Conservation (phyloP, 2,797 vertebrate species). For the Orestias chungarensis region DNA sequence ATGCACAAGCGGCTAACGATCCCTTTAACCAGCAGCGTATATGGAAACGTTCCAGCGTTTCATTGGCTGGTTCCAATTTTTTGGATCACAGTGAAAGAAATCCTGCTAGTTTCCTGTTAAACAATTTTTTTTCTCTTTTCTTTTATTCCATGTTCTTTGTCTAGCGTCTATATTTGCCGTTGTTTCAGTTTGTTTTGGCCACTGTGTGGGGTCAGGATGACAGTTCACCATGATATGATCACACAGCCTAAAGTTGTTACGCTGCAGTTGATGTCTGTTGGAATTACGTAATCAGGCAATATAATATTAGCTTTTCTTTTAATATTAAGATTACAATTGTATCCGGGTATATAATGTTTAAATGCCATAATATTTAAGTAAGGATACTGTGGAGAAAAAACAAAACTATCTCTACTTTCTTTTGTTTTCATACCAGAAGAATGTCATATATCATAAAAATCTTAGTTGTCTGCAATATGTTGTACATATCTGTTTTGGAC, state of each 20-base stretch:
- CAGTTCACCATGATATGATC: slow-evolving; percentile 19
- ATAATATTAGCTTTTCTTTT: not conserved
- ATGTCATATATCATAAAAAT: not conserved
- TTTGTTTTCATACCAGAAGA: not conserved
- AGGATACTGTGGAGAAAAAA: not conserved
- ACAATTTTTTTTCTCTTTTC: not conserved
- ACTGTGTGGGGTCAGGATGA: not conserved
- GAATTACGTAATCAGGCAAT: not conserved
- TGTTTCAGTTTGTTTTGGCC: slow-evolving; percentile 13
- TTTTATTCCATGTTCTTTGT: not conserved
- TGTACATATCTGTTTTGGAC: not conserved
- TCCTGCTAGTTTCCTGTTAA: not conserved
- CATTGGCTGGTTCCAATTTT: not conserved
- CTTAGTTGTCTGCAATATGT: too few relatives aligned
- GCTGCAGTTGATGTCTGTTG: not conserved
- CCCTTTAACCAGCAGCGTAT: not conserved
- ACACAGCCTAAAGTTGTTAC: not conserved
- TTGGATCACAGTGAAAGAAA: not conserved
- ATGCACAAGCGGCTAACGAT: slow-evolving; percentile 10
- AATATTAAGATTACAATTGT: not conserved
- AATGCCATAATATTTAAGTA: not conserved
- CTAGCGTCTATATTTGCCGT: not conserved
- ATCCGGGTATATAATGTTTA: not conserved
- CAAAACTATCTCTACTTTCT: not conserved
- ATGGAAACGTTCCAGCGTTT: not conserved